Percentiles rank a stretch among this genome's conserved stretches.
phyloP scores from a whole-genome alignment of 2,888 invertebrate species.

The Coecobrya sp. region DNA sequence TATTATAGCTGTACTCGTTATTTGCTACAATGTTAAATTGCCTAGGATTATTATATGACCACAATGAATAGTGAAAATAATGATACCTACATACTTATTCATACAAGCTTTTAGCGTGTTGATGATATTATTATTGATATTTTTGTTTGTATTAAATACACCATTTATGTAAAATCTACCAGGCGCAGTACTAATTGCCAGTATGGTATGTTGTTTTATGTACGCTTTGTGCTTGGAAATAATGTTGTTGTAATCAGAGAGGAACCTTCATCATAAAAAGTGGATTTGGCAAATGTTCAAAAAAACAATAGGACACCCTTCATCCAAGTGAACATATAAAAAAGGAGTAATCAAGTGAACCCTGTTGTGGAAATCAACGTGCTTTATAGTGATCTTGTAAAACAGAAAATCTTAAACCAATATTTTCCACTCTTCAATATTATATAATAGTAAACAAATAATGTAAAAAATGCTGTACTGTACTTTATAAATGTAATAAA shows the following conservation, averaged over 20 bases:
- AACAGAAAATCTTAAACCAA: neutral
- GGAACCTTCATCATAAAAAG: constrained; percentile 60
- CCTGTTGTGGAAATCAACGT: neutral
- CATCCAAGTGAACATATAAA: constrained; percentile 37
- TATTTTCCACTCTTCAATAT: neutral
- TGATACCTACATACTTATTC: no score
- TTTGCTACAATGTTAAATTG: no score
- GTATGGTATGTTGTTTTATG: neutral
- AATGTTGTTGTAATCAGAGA: constrained; percentile 55
- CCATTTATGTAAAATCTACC: neutral
- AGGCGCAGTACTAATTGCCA: neutral
- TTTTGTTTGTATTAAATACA: no score
- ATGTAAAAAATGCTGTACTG: neutral
- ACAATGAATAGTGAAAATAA: no score
- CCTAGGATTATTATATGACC: no score
- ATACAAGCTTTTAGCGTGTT: no score
- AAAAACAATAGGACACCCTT: constrained; percentile 57
- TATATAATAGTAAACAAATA: neutral
- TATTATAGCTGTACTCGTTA: no score
- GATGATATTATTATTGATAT: no score
- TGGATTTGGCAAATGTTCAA: constrained; percentile 70
- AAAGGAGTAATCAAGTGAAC: neutral
- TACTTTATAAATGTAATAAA: neutral
- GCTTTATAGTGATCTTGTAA: no score
- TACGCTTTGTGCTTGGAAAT: constrained; percentile 39